Evolutionary conservation across 2,113 vertebrate genomes (phyloP).

Genomic region (Myotis yumanensis): DNA sequence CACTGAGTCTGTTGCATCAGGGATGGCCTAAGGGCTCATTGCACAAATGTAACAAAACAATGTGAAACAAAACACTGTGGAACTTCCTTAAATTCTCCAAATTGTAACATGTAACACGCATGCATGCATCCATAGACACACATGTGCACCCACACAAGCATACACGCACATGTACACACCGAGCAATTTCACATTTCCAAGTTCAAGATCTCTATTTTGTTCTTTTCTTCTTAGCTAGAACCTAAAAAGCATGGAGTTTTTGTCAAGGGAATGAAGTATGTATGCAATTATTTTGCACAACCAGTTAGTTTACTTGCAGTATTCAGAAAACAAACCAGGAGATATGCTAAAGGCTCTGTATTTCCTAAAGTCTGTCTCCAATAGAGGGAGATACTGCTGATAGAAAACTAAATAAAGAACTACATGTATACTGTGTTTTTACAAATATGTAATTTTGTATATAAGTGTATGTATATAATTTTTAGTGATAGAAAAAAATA

Average conservation of each 20-base stretch:
- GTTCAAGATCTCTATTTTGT: background rate
- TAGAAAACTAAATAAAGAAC: background rate
- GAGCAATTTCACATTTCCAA: background rate
- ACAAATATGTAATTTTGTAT: background rate
- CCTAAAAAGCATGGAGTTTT: background rate
- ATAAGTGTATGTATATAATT: background rate
- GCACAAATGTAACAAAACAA: background rate
- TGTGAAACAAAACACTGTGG: background rate
- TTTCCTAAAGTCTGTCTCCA: background rate
- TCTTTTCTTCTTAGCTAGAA: background rate
- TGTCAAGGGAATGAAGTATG: background rate
- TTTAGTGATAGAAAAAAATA: background rate
- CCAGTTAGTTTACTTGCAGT: background rate
- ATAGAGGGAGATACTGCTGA: background rate
- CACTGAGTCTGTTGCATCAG: background rate
- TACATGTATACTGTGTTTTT: background rate
- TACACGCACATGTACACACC: background rate
- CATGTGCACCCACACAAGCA: background rate
- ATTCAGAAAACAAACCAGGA: conserved; percentile 11
- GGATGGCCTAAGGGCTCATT: background rate
- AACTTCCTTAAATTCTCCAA: background rate
- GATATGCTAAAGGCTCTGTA: background rate
- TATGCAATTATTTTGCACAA: background rate
- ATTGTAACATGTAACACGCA: background rate
- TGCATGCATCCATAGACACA: background rate